Conservation (phyloP, 2,113 vertebrate genomes). For the Lagopus leucura region DNA sequence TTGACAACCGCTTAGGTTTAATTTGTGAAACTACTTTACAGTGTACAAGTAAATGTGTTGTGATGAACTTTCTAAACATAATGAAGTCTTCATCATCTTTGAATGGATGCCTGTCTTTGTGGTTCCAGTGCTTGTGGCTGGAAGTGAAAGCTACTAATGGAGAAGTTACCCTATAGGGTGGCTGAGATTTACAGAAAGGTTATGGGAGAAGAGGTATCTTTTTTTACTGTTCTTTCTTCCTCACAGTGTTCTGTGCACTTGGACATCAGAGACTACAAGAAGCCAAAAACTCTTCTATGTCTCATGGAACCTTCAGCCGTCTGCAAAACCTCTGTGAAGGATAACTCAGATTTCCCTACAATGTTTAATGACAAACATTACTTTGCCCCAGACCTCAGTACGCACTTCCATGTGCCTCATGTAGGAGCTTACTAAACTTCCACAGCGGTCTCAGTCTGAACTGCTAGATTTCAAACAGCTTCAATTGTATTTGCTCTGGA, state of each 20-base stretch:
- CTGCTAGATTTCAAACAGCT: neutral
- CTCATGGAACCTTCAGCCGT: neutral
- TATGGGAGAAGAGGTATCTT: neutral
- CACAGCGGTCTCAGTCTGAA: neutral
- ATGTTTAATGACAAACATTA: neutral
- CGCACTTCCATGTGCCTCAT: neutral
- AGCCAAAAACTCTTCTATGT: neutral
- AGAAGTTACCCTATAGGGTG: neutral
- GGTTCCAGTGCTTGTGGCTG: neutral
- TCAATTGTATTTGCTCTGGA: slow-evolving; percentile 19
- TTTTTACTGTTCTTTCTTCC: neutral
- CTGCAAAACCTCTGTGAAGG: neutral
- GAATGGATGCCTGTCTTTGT: neutral
- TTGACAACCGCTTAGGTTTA: slow-evolving; percentile 54
- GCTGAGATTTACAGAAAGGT: neutral
- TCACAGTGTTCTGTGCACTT: neutral
- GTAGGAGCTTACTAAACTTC: neutral
- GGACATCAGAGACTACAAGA: neutral
- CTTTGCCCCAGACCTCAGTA: neutral
- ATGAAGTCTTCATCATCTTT: slow-evolving; percentile 16
- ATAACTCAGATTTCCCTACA: neutral
- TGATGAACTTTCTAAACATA: slow-evolving; percentile 58
- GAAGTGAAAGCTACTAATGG: neutral
- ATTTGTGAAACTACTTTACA: slow-evolving; percentile 53
- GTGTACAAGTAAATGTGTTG: neutral